These are phyloP conservation scores for Hypolimnas misippus DNA, from an alignment of 2,888 invertebrate genomes.

Conservation along the genomic window DNA sequence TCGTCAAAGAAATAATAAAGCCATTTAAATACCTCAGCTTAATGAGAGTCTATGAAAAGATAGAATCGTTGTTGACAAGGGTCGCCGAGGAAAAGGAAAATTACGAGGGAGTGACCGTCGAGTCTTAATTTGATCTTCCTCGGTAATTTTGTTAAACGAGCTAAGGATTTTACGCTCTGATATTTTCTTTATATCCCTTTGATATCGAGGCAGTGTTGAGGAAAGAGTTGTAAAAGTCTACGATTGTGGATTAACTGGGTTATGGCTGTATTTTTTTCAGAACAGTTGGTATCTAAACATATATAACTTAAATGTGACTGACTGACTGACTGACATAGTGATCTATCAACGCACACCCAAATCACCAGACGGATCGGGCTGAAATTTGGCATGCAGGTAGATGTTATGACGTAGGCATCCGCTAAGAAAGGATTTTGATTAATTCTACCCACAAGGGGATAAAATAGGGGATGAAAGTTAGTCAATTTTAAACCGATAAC, in stretches of 20 bases:
- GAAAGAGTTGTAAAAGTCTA: constrained; percentile 14
- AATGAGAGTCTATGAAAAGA: constrained; percentile 57
- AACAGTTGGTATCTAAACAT: neutral
- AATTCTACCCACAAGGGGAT: too few relatives aligned
- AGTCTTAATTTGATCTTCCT: constrained; percentile 66
- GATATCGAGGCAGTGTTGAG: constrained; percentile 36
- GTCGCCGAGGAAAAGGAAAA: constrained; percentile 67
- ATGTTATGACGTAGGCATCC: too few relatives aligned
- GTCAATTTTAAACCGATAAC: too few relatives aligned
- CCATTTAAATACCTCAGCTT: constrained; percentile 56
- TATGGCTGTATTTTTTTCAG: neutral
- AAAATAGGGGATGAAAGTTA: too few relatives aligned
- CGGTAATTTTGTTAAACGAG: constrained; percentile 59
- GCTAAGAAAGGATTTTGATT: too few relatives aligned
- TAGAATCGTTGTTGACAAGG: constrained; percentile 66
- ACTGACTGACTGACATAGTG: too few relatives aligned
- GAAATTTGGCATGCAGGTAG: too few relatives aligned
- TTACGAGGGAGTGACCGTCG: constrained; percentile 65
- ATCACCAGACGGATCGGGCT: too few relatives aligned
- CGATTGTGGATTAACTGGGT: constrained; percentile 2
- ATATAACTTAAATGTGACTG: too few relatives aligned
- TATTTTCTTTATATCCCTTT: constrained; percentile 50
- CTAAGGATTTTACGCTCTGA: constrained; percentile 51
- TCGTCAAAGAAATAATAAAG: constrained; percentile 35
- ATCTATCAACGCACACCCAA: too few relatives aligned